These are phyloP conservation scores for Mactra quadrangularis DNA, from an alignment of 1,140 invertebrate genomes.

Conservation along the genomic window DNA sequence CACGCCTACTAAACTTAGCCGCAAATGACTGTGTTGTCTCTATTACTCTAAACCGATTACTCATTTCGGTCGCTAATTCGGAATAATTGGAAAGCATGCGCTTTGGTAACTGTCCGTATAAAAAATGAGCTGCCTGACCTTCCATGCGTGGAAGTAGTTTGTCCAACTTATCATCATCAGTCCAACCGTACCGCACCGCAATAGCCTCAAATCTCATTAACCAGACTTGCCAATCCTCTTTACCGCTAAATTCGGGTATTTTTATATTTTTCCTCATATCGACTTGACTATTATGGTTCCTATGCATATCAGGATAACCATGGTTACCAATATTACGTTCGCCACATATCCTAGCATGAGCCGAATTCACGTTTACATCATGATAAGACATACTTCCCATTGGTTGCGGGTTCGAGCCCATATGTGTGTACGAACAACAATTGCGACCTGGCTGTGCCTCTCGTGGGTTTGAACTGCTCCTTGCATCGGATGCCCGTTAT, in stretches of 20 bases:
- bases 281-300: too few species aligned
- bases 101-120: conserved; percentile 21
- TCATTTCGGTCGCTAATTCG: conserved; percentile 5
- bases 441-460: too few species aligned
- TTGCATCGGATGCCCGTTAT: too few species aligned
- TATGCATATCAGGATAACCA: too few species aligned
- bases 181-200: conserved; percentile 8
- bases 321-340: too few species aligned
- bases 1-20: conserved; percentile 22
- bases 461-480: too few species aligned
- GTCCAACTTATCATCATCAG: conserved; percentile 4
- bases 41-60: conserved; percentile 9
- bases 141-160: conserved; percentile 17
- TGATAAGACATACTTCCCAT: too few species aligned
- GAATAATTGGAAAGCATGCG: neutral
- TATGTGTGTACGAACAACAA: too few species aligned
- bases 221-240: conserved; percentile 30
- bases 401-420: too few species aligned
- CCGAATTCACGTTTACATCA: too few species aligned
- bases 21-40: conserved; percentile 35
- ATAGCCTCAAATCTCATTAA: conserved; percentile 17
- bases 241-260: conserved; percentile 7
- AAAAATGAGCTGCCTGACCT: conserved; percentile 28
- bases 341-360: too few species aligned
- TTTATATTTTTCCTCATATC: conserved; percentile 23